Evolutionary conservation across 2,797 vertebrate genomes (phyloP).

Genomic region (Trichosurus vulpecula): DNA sequence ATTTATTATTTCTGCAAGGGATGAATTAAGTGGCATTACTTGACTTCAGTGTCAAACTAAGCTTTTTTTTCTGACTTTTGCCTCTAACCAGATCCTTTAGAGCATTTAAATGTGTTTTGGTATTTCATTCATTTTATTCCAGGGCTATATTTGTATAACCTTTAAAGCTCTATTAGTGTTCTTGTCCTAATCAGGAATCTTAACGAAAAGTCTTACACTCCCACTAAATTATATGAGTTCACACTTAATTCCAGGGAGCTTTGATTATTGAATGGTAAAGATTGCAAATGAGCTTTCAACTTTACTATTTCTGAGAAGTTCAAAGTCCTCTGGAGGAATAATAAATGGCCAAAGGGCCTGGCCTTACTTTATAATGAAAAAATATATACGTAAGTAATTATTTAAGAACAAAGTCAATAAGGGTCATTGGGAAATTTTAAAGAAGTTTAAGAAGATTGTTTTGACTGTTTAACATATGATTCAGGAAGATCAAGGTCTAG

Average conservation of each 20-base stretch:
- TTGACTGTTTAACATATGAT: neutral
- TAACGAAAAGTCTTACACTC: slow-evolving; percentile 78
- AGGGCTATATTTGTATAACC: slow-evolving; percentile 68
- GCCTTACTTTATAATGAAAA: slow-evolving; percentile 13
- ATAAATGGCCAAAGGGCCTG: slow-evolving; percentile 46
- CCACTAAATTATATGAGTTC: slow-evolving; percentile 75
- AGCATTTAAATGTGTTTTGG: slow-evolving; percentile 1
- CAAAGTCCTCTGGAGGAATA: slow-evolving; percentile 63
- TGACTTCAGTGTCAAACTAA: neutral
- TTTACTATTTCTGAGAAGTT: slow-evolving; percentile 56
- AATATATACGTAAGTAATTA: neutral
- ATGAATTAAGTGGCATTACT: neutral
- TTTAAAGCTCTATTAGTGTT: slow-evolving; percentile 61
- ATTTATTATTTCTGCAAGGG: neutral
- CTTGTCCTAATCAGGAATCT: slow-evolving; percentile 72
- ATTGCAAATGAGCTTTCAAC: slow-evolving; percentile 77
- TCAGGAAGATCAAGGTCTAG: neutral
- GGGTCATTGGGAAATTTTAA: neutral
- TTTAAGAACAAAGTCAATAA: neutral
- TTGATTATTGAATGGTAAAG: slow-evolving; percentile 75
- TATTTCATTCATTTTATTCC: slow-evolving; percentile 60
- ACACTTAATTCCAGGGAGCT: slow-evolving; percentile 76
- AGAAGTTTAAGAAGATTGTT: neutral
- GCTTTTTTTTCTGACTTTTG: neutral
- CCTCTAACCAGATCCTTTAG: neutral